Base-by-base conservation (phyloP, 1,140 invertebrate species). In the Eulimnadia texana region DNA sequence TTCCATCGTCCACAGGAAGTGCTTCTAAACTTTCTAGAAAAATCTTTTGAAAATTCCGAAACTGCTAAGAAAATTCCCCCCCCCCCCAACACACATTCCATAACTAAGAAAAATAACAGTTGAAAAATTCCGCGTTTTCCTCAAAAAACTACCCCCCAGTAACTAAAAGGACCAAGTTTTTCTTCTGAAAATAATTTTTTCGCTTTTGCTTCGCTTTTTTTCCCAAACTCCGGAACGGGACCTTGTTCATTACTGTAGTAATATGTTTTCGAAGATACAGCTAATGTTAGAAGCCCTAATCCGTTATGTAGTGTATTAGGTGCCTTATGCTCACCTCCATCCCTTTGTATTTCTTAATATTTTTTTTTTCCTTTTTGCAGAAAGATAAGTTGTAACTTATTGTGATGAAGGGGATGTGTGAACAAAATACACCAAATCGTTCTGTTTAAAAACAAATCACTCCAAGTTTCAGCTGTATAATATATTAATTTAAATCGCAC, bases 1-100 rank as follows among this genome's bases (percentile, higher is more conserved):
- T 65, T 84, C 84, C 67, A 88, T 88, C 70, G 85, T 88, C 67
- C 85, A 87, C 81, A 81, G 85, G 75, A 88, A 88, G 78, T 88
- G 85, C 79, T 88, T 88, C 82, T 87, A 87, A 85, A 74, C 75
- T 66, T 51, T 13, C 58, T 23, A 19, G 42, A 52, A 19, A 22
- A 54, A n/a, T n/a, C n/a, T 20, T 29, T 29, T 23, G 20, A 29
- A 22, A 28, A 9, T 51, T 24, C 20, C 11, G 19, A 51, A 50
- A 61, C 49, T 22, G 25, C 25, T 24, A 54, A 19, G 28, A 58
- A 52, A 49, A 61, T 27, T 28, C 11, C 52, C 20, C 20, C 10
- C 53, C n/a, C n/a, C n/a, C n/a, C n/a, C n/a, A n/a, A n/a, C 42
- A 54, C 16, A 25, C 50, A 50, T 61, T 61, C 25, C 60, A 25